Evolutionary conservation across 2,888 invertebrate species (phyloP), one percentile per base, ranked within the genome.

Genomic region (Anorthoa munda): DNA sequence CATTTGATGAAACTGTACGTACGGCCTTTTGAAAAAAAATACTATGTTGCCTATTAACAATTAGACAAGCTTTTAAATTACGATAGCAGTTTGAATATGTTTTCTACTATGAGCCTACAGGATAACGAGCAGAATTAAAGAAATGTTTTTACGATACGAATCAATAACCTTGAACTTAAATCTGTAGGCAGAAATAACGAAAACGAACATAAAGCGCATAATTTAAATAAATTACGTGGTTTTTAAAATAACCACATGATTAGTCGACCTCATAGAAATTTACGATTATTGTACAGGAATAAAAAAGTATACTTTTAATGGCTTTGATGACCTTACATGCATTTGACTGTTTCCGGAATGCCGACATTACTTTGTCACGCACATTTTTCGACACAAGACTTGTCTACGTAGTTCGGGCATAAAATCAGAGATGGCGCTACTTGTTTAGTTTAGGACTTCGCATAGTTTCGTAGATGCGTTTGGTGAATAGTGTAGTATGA

Each of bases 321-420:
- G 84, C 85, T 85, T 81, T 75, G 88, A 87, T 90, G 94, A 93
- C 94, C 94, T 95, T 93, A 93, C 92, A 89, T 95, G 94, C 94
- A 94, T 91, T 88, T 89, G 87, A 92, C 87, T 86, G 88, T 93
- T 95, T 95, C 94, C 94, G 93, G 88, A 91, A 88, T 91, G 87
- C 86, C 83, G 78, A 86, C 81, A 85, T 88, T 88, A 89, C 86
- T 90, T 83, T 83, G 93, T 91, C 91, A 93, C 92, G 90, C 91
- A 91, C 88, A 82, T 75, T 84, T 78, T 78, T 76, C 64, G 67
- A 72, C 83, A 64, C 48, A 46, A 50, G 50, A 56, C 68, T 72
- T 56, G 39, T 58, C 50, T 2, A 31, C n/a, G 46, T 73, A 77
- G 75, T 84, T 85, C 70, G 39, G 0, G 5, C 3, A 2, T 1